phyloP scores from a whole-genome alignment of 2,113 vertebrate genomes.

The Eira barbara region DNA sequence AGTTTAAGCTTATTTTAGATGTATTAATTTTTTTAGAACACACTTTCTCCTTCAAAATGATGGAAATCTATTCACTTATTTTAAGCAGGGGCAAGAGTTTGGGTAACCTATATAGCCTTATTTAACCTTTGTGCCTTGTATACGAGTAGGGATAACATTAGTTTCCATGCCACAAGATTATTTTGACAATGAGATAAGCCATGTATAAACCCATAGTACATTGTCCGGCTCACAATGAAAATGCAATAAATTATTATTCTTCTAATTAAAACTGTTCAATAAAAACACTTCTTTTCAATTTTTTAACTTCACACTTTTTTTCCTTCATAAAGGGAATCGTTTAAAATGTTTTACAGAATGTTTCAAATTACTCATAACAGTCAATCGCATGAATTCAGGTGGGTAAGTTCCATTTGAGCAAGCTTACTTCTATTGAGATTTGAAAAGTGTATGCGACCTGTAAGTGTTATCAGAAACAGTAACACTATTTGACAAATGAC shows the following conservation, averaged over 20 bases:
- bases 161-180: not conserved
- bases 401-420: slow-evolving; percentile 55
- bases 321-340: not conserved
- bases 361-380: slow-evolving; percentile 58
- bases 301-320: not conserved
- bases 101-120: not conserved
- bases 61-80: not conserved
- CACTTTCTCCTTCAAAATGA: not conserved
- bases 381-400: slow-evolving; percentile 55
- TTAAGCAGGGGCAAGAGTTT: not conserved
- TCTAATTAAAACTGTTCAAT: not conserved
- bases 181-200: not conserved
- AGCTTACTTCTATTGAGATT: slow-evolving; percentile 48
- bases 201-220: not conserved
- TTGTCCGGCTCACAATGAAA: not conserved
- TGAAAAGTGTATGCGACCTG: slow-evolving; percentile 74
- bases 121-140: not conserved
- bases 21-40: not conserved
- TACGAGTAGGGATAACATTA: not conserved
- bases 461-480: slow-evolving; percentile 73
- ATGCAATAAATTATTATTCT: not conserved
- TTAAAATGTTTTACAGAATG: slow-evolving; percentile 56
- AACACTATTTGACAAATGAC: slow-evolving; percentile 80
- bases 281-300: not conserved
- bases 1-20: not conserved